Evolutionary conservation across 2,888 invertebrate species (phyloP), one percentile per base, ranked within the genome.

Genomic region (Drosophila percnosoma): DNA sequence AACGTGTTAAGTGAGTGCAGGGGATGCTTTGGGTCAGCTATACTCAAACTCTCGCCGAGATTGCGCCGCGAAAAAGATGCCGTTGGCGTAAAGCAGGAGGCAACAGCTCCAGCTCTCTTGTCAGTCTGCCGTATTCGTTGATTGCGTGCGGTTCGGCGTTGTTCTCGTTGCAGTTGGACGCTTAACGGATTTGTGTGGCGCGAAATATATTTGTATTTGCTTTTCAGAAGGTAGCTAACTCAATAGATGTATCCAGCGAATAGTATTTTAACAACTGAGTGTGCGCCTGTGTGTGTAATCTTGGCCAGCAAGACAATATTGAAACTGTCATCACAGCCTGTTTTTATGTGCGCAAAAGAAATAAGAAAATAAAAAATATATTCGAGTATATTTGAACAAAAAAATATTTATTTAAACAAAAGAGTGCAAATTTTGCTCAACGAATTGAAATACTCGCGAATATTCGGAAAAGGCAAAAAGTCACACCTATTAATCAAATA

Each of bases 61-160:
- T 88, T 88, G 71, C 73, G 73, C 61, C 59, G 78, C 82, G 18
- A 18, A 40, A 77, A 85, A 89, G 89, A 89, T 89, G 85, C 87
- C 29, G 38, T 36, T 27, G 45, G 45, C 78, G 64, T 78, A 55
- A 48, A 71, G 67, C 78, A 72, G 62, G 27, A 21, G 55, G 40
- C 55, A 29, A 21, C 64, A 60, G 55, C 66, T 60, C 68, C 66
- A 62, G 55, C 68, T 67, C 68, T 69, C 57, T 68, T 68, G 71
- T 80, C 87, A 88, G 90, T 88, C 84, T 76, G 82, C 84, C 80
- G 51, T 73, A 80, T 65, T 60, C 78, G 78, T 68, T 73, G 82
- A 68, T 66, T 81, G 78, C 81, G 86, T 78, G 73, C 88, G 90
- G 87, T 88, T 79, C 45, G 45, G 73, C 62, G 53, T 53, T 59